Conservation (phyloP, 2,797 vertebrate species). For the Aeoliscus strigatus region DNA sequence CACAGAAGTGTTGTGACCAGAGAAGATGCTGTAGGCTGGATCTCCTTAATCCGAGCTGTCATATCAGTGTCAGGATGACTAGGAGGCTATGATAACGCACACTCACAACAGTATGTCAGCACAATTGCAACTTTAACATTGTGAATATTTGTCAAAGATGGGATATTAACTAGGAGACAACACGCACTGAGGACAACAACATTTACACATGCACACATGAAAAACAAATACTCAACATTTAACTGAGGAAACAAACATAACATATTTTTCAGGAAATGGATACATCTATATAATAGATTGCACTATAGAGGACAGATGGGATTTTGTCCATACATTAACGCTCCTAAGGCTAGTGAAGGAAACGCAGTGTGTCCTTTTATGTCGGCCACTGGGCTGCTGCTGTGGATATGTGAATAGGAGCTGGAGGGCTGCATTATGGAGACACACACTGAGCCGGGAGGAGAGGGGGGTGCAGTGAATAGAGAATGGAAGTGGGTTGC, state of each 20-base stretch:
- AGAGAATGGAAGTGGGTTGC: slow-evolving; percentile 40
- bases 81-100: slow-evolving; percentile 35
- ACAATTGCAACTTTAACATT: slow-evolving; percentile 10
- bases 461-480: slow-evolving; percentile 38
- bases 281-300: too few relatives aligned
- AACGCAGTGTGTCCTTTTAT: slow-evolving; percentile 13
- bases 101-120: slow-evolving; percentile 11
- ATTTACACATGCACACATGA: too few relatives aligned
- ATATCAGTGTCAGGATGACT: slow-evolving; percentile 60
- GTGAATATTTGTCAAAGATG: too few relatives aligned
- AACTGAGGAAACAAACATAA: too few relatives aligned
- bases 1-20: slow-evolving; percentile 37
- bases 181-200: too few relatives aligned
- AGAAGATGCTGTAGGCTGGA: slow-evolving; percentile 38
- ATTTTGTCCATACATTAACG: slow-evolving; percentile 9
- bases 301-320: neutral
- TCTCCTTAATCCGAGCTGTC: slow-evolving; percentile 61
- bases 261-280: too few relatives aligned
- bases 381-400: slow-evolving; percentile 13
- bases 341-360: slow-evolving; percentile 9
- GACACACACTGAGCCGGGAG: slow-evolving; percentile 19
- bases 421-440: slow-evolving; percentile 37
- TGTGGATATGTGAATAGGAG: slow-evolving; percentile 35
- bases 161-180: slow-evolving; percentile 2
- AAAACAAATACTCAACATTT: too few relatives aligned